Percentiles rank a stretch among this genome's conserved stretches.
phyloP scores from a whole-genome alignment of 2,888 invertebrate genomes.

The Alviniconcha strummeri region DNA sequence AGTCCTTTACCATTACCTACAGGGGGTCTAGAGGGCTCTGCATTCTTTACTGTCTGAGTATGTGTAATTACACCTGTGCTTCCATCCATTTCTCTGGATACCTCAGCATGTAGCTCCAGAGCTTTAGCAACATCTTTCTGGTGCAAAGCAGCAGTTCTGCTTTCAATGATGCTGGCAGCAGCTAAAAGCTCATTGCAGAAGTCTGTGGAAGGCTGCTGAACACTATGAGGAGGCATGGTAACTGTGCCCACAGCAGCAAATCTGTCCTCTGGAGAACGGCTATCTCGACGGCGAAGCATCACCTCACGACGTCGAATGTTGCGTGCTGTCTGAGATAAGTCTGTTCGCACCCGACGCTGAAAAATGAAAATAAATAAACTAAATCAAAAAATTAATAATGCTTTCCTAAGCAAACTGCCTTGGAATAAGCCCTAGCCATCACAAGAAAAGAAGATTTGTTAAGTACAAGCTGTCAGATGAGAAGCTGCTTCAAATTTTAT shows the following conservation, averaged over 20 bases:
- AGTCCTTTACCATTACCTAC: not conserved
- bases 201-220: conserved; percentile 22
- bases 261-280: conserved; percentile 22
- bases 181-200: conserved; percentile 43
- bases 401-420: too few relatives aligned
- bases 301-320: conserved; percentile 42
- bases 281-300: conserved; percentile 22
- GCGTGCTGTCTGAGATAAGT: conserved; percentile 42
- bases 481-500: too few relatives aligned
- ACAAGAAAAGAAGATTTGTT: too few relatives aligned
- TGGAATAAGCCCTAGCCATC: too few relatives aligned
- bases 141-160: conserved; percentile 17
- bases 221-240: not conserved
- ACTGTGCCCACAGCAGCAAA: conserved; percentile 32
- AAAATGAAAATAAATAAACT: conserved; percentile 3
- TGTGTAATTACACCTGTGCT: conserved; percentile 21
- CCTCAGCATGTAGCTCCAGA: conserved; percentile 15
- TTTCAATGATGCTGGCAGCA: conserved; percentile 45
- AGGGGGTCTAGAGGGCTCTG: not conserved
- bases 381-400: not conserved
- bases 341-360: conserved; percentile 41
- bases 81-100: conserved; percentile 15
- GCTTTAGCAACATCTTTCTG: conserved; percentile 8
- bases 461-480: too few relatives aligned
- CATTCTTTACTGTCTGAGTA: not conserved